phyloP scores from a whole-genome alignment of 2,113 vertebrate genomes.

The Hipposideros armiger region DNA sequence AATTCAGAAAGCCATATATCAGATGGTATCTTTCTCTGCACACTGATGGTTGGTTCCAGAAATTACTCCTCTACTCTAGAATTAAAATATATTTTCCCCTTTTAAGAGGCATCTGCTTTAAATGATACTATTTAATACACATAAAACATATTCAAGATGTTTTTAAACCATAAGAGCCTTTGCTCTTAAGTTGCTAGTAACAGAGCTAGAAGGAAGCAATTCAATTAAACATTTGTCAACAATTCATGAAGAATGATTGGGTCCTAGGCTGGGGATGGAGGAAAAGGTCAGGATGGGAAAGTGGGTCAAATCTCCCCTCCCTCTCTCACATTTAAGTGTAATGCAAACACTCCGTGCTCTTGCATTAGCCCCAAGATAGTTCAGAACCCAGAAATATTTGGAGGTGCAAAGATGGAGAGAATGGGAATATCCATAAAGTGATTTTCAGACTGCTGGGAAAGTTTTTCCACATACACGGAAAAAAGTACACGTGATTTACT shows the following conservation, averaged over 20 bases:
- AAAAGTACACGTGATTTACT: neutral
- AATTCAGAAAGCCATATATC: neutral
- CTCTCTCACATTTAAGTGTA: neutral
- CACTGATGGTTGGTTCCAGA: neutral
- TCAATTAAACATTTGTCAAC: slow-evolving; percentile 10
- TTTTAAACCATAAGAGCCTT: neutral
- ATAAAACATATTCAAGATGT: neutral
- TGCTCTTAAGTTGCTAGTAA: neutral
- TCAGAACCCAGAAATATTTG: neutral
- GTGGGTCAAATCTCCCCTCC: neutral
- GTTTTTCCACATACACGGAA: neutral
- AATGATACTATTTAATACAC: neutral
- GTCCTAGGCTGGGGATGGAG: neutral
- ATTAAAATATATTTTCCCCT: neutral
- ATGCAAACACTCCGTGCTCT: neutral
- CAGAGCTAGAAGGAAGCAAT: neutral
- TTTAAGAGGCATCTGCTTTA: neutral
- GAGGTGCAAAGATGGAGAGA: neutral
- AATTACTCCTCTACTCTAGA: neutral
- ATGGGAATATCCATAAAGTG: neutral
- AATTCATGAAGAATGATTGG: neutral
- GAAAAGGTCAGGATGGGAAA: neutral
- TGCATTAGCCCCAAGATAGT: neutral
- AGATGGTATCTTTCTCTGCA: neutral
- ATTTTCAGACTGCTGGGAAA: neutral